Conservation (phyloP, 1,140 invertebrate genomes). For the Bombus polaris region DNA sequence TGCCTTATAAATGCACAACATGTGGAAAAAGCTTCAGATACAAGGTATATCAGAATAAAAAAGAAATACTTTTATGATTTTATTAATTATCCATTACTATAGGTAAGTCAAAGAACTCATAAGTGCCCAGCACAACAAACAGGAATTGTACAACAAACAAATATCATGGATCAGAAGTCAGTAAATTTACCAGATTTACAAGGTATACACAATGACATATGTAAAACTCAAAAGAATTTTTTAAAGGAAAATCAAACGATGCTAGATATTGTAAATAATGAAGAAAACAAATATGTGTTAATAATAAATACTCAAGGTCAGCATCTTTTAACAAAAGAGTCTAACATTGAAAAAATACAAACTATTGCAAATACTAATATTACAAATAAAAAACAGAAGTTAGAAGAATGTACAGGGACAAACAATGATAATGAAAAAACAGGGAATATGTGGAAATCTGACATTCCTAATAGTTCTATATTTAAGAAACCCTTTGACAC, state of each 20-base stretch:
- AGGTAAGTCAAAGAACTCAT: slow-evolving; percentile 91
- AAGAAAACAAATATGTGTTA: slow-evolving; percentile 77
- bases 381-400: slow-evolving; percentile 37
- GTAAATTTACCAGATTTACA: slow-evolving; percentile 64
- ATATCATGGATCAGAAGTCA: slow-evolving; percentile 82
- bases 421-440: slow-evolving; percentile 41
- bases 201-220: slow-evolving; percentile 23
- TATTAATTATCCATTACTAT: slow-evolving; percentile 23
- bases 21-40: slow-evolving; percentile 93
- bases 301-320: slow-evolving; percentile 75
- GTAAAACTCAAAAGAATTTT: slow-evolving; percentile 18
- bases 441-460: slow-evolving; percentile 39
- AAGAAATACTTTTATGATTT: neutral
- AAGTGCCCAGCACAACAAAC: slow-evolving; percentile 87
- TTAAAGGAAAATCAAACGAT: slow-evolving; percentile 44
- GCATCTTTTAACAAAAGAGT: slow-evolving; percentile 72
- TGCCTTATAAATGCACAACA: slow-evolving; percentile 91
- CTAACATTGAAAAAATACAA: slow-evolving; percentile 55
- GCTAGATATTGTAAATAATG: slow-evolving; percentile 44
- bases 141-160: slow-evolving; percentile 82
- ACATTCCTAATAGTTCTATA: slow-evolving; percentile 21
- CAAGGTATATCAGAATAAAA: slow-evolving; percentile 84
- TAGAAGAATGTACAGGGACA: neutral
- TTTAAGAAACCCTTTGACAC: slow-evolving; percentile 37
- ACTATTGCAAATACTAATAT: neutral